These are phyloP conservation scores for Nycticorax nycticorax DNA, from an alignment of 2,113 vertebrate species.

Conservation along the genomic window DNA sequence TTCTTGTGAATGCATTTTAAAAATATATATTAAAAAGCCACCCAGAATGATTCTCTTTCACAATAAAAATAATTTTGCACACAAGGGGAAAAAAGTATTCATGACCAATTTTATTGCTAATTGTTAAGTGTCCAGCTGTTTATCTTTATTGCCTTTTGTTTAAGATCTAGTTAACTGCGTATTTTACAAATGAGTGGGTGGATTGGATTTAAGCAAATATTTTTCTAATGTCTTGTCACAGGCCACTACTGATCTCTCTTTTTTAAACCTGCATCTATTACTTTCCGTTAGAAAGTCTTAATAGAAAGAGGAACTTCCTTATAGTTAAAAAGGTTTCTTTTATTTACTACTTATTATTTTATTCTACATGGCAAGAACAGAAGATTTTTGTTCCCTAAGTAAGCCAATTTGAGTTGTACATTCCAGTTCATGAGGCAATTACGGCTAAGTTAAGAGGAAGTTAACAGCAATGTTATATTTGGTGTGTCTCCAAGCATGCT, in stretches of 20 bases:
- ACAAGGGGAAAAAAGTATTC: neutral
- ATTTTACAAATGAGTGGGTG: slow-evolving; percentile 9
- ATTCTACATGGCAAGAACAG: neutral
- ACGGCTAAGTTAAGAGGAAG: slow-evolving; percentile 27
- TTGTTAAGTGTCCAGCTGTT: slow-evolving; percentile 7
- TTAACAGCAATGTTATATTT: slow-evolving; percentile 57
- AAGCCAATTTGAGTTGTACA: neutral
- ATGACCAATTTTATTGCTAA: neutral
- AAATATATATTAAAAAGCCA: neutral
- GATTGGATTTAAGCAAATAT: neutral
- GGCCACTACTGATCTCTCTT: neutral
- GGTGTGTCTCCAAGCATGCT: slow-evolving; percentile 55
- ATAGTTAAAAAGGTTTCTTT: neutral
- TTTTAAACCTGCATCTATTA: neutral
- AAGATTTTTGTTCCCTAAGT: neutral
- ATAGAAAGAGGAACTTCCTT: neutral
- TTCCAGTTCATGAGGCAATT: slow-evolving; percentile 40
- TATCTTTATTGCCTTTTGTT: slow-evolving; percentile 48
- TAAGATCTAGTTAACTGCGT: neutral
- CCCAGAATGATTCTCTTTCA: neutral
- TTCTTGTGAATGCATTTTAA: neutral
- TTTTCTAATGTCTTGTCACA: neutral
- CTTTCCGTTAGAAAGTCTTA: neutral
- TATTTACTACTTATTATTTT: neutral
- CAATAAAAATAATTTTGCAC: neutral